phyloP scores from a whole-genome alignment of 2,113 vertebrate genomes.

The Lepidothrix coronata region DNA sequence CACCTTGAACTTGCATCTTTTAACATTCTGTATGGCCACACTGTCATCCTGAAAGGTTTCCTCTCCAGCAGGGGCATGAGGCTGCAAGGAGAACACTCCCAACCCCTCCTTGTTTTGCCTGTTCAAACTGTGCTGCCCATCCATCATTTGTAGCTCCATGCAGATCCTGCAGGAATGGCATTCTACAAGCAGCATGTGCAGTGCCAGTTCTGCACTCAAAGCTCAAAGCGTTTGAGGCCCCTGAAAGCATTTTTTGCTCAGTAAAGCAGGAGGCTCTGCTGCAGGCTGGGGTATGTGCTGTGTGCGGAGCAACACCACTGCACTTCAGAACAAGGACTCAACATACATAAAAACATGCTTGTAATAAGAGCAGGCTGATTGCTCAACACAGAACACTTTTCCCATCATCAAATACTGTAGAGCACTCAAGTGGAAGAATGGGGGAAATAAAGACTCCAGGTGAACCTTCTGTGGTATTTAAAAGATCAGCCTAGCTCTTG shows the following conservation, averaged over 20 bases:
- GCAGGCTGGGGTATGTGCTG: fast-evolving
- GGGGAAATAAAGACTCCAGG: background rate
- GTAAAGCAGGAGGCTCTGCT: background rate
- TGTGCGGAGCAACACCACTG: fast-evolving
- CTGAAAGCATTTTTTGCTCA: background rate
- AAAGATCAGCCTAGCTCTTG: background rate
- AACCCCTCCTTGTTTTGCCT: fast-evolving
- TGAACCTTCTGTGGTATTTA: background rate
- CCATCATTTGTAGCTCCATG: fast-evolving
- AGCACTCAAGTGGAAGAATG: background rate
- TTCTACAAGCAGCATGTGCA: fast-evolving
- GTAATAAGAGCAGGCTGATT: background rate
- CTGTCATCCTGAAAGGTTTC: fast-evolving
- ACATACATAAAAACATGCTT: fast-evolving
- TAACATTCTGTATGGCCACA: fast-evolving
- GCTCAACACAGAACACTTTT: background rate
- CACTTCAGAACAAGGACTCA: background rate
- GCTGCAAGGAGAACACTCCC: background rate
- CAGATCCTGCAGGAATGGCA: fast-evolving
- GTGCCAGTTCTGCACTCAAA: fast-evolving
- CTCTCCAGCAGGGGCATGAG: background rate
- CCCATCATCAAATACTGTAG: too few relatives aligned
- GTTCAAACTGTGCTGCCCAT: fast-evolving
- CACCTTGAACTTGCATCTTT: fast-evolving
- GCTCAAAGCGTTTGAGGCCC: background rate